Percentiles rank a stretch among this genome's conserved stretches.
Evolutionary conservation across 2,113 vertebrate species (phyloP).

Genomic region (Cathartes aura): DNA sequence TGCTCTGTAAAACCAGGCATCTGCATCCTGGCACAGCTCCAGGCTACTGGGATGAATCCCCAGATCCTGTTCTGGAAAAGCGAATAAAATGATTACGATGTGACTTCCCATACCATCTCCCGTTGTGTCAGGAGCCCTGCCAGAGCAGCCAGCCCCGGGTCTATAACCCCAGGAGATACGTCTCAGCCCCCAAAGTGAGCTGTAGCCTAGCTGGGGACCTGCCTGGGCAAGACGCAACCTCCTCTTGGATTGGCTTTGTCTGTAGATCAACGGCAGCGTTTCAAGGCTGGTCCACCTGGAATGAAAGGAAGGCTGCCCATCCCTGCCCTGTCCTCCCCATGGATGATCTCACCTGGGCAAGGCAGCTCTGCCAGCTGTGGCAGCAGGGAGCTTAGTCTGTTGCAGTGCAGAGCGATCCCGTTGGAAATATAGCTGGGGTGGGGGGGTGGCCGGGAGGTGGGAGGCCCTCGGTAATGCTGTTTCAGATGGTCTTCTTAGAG

Average conservation of each 20-base stretch:
- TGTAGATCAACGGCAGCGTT: accelerated
- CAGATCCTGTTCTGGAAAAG: not conserved
- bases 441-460: not conserved
- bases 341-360: not conserved
- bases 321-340: not conserved
- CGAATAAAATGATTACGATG: accelerated
- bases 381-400: accelerated
- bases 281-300: not conserved
- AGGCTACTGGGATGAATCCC: not conserved
- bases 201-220: not conserved
- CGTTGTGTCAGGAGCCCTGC: not conserved
- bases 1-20: not conserved
- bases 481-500: not conserved
- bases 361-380: not conserved
- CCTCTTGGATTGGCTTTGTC: not conserved
- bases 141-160: not conserved
- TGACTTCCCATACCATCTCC: not conserved
- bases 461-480: too few relatives aligned
- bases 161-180: accelerated
- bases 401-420: not conserved
- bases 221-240: not conserved
- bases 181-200: not conserved
- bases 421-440: not conserved
- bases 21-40: not conserved
- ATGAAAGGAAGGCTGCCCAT: not conserved